phyloP scores from a whole-genome alignment of 64 coral and sea anemone genomes.

The Cladopsammia gracilis region DNA sequence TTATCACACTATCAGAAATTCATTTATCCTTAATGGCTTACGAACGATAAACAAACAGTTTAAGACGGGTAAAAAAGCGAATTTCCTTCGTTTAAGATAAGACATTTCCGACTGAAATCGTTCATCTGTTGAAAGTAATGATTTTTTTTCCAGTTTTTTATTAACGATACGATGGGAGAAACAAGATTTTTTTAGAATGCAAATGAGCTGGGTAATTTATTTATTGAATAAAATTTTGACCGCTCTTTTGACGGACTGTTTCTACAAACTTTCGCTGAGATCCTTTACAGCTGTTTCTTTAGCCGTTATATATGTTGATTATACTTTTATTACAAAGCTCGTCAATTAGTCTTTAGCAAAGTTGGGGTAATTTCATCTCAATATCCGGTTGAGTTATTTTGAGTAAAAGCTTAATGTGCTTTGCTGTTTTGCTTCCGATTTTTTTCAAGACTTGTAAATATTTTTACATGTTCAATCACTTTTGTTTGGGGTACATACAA shows the following conservation, averaged over 20 bases:
- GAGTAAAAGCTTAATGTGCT: constrained; percentile 81
- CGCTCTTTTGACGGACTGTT: background rate
- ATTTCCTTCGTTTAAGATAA: constrained; percentile 53
- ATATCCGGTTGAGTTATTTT: constrained; percentile 93
- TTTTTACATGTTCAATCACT: constrained; percentile 55
- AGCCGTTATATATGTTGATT: constrained; percentile 74
- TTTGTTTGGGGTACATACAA: constrained; percentile 35
- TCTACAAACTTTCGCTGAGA: constrained; percentile 14
- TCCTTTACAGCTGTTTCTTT: constrained; percentile 52
- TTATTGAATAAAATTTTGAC: constrained; percentile 16
- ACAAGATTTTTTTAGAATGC: constrained; percentile 15
- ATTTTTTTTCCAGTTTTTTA: background rate
- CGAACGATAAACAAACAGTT: constrained; percentile 90
- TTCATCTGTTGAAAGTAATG: background rate
- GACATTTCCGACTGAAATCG: constrained; percentile 24
- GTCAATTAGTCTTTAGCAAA: constrained; percentile 76
- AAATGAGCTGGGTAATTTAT: constrained; percentile 24
- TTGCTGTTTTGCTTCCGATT: constrained; percentile 72
- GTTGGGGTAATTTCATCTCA: constrained; percentile 79
- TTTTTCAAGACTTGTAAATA: constrained; percentile 46
- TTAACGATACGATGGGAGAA: background rate
- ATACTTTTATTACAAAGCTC: constrained; percentile 86
- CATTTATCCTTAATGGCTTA: constrained; percentile 92
- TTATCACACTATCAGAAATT: constrained; percentile 91
- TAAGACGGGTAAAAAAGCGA: constrained; percentile 49